Evolutionary conservation across 2,888 invertebrate genomes (phyloP).

Genomic region (Eretmocerus hayati): DNA sequence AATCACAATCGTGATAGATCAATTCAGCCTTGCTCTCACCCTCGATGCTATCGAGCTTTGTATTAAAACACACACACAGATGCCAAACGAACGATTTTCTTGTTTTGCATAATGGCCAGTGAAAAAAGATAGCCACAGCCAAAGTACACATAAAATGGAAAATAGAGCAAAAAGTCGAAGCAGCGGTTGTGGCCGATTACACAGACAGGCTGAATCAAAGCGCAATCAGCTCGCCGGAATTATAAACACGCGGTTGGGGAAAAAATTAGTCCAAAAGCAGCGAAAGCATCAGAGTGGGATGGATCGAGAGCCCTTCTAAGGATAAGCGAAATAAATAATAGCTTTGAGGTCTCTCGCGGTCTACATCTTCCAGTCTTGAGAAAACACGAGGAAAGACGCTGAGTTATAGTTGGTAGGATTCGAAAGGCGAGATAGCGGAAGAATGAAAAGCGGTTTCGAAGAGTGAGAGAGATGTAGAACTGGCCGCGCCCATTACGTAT

Average conservation of each 20-base stretch:
- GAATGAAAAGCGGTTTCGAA: neutral
- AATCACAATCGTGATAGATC: slow-evolving; percentile 10
- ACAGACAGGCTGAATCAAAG: slow-evolving; percentile 16
- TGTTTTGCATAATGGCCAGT: neutral
- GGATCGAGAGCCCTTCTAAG: neutral
- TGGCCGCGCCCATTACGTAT: slow-evolving; percentile 23
- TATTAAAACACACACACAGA: no score
- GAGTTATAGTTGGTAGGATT: no score
- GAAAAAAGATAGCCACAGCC: neutral
- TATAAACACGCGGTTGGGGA: slow-evolving; percentile 5
- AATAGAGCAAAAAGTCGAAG: neutral
- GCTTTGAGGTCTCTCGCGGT: no score
- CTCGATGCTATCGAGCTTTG: neutral
- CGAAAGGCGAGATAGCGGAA: neutral
- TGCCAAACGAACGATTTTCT: neutral
- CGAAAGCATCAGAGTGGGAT: neutral
- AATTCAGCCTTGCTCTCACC: neutral
- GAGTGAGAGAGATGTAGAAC: neutral
- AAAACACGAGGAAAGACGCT: no score
- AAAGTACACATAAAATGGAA: no score
- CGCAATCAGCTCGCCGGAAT: slow-evolving; percentile 14
- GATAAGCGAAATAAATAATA: no score
- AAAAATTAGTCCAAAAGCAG: slow-evolving; percentile 3
- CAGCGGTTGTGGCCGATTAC: neutral
- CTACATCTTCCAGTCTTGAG: no score